Conservation (phyloP, 2,797 vertebrate genomes). For the Miichthys miiuy region DNA sequence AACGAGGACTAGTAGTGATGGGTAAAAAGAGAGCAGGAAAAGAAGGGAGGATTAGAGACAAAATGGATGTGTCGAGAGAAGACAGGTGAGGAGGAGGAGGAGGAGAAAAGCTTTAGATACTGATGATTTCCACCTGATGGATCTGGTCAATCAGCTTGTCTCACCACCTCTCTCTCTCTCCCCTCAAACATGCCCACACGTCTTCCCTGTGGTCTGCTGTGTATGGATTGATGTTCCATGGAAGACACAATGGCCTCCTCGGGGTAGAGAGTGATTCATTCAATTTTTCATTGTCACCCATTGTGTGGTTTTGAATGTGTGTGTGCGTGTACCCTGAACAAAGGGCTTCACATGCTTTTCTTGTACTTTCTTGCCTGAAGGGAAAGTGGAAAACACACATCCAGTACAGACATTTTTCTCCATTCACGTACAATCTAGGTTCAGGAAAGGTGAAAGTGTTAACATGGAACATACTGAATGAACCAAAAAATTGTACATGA, state of each 20-base stretch:
- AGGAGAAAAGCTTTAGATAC: conserved; percentile 21
- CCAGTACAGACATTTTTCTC: not conserved
- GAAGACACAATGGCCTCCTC: conserved; percentile 42
- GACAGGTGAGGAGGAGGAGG: conserved; percentile 2
- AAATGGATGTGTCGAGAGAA: conserved; percentile 32
- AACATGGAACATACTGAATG: not conserved
- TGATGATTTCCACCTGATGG: conserved; percentile 56
- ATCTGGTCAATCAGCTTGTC: conserved; percentile 41
- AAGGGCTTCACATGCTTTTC: conserved; percentile 12
- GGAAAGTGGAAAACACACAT: not conserved
- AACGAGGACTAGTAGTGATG: not conserved
- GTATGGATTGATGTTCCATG: conserved; percentile 37
- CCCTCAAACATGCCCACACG: not conserved
- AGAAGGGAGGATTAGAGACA: conserved; percentile 29
- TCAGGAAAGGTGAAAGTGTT: no score
- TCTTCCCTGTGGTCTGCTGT: conserved; percentile 23
- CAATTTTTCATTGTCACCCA: conserved; percentile 39
- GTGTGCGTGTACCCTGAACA: not conserved
- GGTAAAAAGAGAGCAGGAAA: not conserved
- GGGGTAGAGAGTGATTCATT: conserved; percentile 15
- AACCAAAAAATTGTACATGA: not conserved
- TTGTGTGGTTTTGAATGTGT: conserved; percentile 10
- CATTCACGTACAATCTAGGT: not conserved
- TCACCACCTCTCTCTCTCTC: not conserved
- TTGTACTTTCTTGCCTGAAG: not conserved